phyloP scores from a whole-genome alignment of 1,140 invertebrate genomes.

The honey bee (Apis mellifera) region DNA sequence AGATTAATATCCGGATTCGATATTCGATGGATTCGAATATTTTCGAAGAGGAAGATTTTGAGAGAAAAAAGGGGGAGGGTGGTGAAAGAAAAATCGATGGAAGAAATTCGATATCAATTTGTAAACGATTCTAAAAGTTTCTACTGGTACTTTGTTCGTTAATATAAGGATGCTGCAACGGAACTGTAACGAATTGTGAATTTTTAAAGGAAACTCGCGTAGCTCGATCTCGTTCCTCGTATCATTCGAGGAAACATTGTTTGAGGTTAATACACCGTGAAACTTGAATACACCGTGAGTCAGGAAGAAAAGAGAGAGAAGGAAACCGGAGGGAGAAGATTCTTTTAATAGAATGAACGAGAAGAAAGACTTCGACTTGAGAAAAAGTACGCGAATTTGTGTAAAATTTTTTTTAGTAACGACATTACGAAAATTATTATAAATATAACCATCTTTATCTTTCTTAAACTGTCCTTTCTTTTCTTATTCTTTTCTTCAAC shows the following conservation, averaged over 20 bases:
- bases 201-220: neutral
- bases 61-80: neutral
- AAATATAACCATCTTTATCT: too few relatives aligned
- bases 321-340: neutral
- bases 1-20: neutral
- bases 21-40: too few relatives aligned
- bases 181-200: neutral
- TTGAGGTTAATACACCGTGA: neutral
- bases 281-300: neutral
- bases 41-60: neutral
- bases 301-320: too few relatives aligned
- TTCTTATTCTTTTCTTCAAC: too few relatives aligned
- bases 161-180: neutral
- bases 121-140: neutral
- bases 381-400: neutral
- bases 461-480: too few relatives aligned
- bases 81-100: neutral
- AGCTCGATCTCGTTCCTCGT: neutral
- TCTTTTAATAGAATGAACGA: neutral
- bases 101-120: neutral
- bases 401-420: slow-evolving; percentile 13
- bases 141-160: neutral
- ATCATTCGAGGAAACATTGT: neutral
- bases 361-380: neutral
- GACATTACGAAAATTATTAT: too few relatives aligned